These are phyloP conservation scores for Lanistes nyassanus DNA, from an alignment of 1,140 invertebrate species.

Conservation along the genomic window DNA sequence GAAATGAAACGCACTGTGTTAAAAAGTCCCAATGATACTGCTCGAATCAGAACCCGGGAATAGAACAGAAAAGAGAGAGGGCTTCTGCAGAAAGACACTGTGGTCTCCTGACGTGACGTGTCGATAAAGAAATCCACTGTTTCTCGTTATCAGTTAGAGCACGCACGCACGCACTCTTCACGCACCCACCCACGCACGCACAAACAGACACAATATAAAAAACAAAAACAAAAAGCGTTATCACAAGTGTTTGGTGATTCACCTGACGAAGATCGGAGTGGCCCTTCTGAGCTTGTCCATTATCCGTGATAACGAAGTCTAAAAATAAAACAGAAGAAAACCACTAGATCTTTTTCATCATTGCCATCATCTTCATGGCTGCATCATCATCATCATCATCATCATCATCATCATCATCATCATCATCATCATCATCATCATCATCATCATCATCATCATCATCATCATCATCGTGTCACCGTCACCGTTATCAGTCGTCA, in stretches of 20 bases:
- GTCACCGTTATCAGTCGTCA: background rate
- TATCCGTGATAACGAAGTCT: conserved; percentile 29
- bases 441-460: conserved; percentile 13
- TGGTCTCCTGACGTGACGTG: too few species aligned
- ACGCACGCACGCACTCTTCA: too few species aligned
- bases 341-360: too few species aligned
- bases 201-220: conserved; percentile 2
- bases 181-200: background rate
- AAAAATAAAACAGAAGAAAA: conserved; percentile 9
- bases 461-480: conserved; percentile 7
- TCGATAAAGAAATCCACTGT: too few species aligned
- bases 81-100: too few species aligned
- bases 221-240: background rate
- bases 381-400: conserved; percentile 20
- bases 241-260: too few species aligned
- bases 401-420: conserved; percentile 22
- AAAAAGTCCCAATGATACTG: too few species aligned
- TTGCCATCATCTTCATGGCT: conserved; percentile 16
- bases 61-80: too few species aligned
- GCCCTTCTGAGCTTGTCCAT: conserved; percentile 24
- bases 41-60: too few species aligned
- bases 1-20: too few species aligned
- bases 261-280: conserved; percentile 36
- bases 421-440: conserved; percentile 20
- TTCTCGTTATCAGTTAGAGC: too few species aligned